Evolutionary conservation across 2,113 vertebrate genomes (phyloP), one percentile per base, ranked within the genome.

Genomic region (Actenoides hombroni): DNA sequence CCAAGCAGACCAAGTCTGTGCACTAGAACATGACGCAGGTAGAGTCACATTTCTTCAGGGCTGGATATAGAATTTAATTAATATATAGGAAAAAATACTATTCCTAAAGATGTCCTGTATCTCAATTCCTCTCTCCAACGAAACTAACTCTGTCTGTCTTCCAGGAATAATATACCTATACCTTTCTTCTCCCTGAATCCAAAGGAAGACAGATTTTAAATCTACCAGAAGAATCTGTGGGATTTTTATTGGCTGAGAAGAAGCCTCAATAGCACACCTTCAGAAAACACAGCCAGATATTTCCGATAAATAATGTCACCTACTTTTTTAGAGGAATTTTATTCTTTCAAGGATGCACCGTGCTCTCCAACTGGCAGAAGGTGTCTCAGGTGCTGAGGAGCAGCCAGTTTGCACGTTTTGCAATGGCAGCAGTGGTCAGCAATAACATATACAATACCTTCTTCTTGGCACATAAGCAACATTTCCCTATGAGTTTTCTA

Each of bases 251-350:
- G 71, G 5, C 11, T 61, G 16, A 21, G 49, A 57, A 84, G 21
- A 44, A 5, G 53, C 5, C 9, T 80, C 70, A 35, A 44, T 37
- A 26, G 16, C 7, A 74, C 15, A 40, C 1, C 15, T 40, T 84
- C 26, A 91, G 65, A 69, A 76, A 61, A 2, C 9, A 29, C 9
- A 69, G 16, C 3, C 29, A 83, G 9, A 20, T 56, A 2, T 37
- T 86, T 90, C 69, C 0, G 0, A 53, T 57, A 57, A 83, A n/a
- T 3, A 60, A 44, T 40, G 8, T 2, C 1, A 5, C 5, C 13
- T 49, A 17, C 25, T 39, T 80, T 64, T 69, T 24, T 18, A 53
- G 53, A 9, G 12, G 4, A 46, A 28, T 92, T 86, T 82, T 63
- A 8, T 78, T 44, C 26, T 81, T 78, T 84, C 46, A 71, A 61